Evolutionary conservation across 2,888 invertebrate genomes (phyloP).

Genomic region (Norana najaformis): DNA sequence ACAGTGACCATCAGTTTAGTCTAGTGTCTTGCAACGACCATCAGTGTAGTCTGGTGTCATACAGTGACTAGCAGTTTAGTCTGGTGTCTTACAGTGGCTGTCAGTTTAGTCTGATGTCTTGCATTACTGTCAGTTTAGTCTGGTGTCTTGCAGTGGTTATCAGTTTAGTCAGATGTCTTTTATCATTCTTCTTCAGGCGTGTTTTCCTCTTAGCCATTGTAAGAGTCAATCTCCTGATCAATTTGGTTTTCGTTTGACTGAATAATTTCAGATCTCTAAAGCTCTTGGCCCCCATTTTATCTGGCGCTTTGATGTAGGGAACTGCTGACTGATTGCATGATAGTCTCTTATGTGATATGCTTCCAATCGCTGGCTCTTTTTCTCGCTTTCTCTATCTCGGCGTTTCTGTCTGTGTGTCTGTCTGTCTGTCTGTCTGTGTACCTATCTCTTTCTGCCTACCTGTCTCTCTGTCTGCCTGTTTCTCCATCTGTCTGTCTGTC

Average conservation of each 20-base stretch:
- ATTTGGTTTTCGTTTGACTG: not conserved
- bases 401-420: not conserved
- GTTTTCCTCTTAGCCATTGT: not conserved
- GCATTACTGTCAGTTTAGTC: not conserved
- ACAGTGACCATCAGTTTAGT: not conserved
- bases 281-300: not conserved
- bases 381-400: not conserved
- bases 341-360: not conserved
- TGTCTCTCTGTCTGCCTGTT: not conserved
- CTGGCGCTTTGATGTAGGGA: not conserved
- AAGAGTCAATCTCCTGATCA: not conserved
- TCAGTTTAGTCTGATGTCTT: not conserved
- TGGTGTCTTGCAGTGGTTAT: not conserved
- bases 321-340: constrained; percentile 13
- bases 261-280: no score
- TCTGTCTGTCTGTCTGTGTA: not conserved
- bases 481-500: not conserved
- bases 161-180: not conserved
- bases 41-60: no score
- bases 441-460: not conserved
- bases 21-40: no score
- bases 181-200: not conserved
- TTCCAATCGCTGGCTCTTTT: not conserved
- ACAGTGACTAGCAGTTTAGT: not conserved
- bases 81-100: not conserved